phyloP scores from a whole-genome alignment of 2,888 invertebrate genomes.

The Ceratothoa steindachneri region DNA sequence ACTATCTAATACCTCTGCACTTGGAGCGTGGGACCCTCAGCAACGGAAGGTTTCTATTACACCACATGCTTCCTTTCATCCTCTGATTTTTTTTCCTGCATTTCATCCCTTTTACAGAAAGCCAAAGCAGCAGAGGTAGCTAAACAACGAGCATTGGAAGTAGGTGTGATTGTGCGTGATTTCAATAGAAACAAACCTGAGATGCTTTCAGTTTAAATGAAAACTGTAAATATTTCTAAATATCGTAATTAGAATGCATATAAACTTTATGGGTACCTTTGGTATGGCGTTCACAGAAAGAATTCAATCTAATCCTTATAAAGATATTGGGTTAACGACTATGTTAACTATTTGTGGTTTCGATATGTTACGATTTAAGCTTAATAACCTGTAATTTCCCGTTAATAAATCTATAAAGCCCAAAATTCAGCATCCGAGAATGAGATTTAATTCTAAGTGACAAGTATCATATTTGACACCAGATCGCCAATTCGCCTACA shows the following conservation, averaged over 20 bases:
- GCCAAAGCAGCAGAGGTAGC: constrained; percentile 42
- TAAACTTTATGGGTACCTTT: too few relatives aligned
- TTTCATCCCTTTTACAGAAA: constrained; percentile 35
- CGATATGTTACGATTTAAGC: neutral
- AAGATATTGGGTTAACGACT: too few relatives aligned
- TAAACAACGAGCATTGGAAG: constrained; percentile 41
- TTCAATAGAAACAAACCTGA: neutral
- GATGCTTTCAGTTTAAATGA: neutral
- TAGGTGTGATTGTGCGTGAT: constrained; percentile 13
- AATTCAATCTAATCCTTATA: too few relatives aligned
- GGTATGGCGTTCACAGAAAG: too few relatives aligned
- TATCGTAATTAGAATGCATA: too few relatives aligned
- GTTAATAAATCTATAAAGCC: neutral
- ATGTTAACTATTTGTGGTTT: neutral
- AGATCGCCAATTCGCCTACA: neutral
- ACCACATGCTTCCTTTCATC: constrained; percentile 9
- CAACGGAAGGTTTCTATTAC: neutral
- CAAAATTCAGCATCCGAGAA: neutral
- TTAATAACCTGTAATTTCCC: too few relatives aligned
- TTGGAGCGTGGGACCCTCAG: neutral
- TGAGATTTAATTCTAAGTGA: neutral
- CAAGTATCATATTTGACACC: neutral
- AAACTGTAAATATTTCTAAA: neutral
- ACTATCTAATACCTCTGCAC: too few relatives aligned
- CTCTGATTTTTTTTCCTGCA: constrained; percentile 6